Conservation (phyloP, 2,113 vertebrate genomes). For the Marmota monax region DNA sequence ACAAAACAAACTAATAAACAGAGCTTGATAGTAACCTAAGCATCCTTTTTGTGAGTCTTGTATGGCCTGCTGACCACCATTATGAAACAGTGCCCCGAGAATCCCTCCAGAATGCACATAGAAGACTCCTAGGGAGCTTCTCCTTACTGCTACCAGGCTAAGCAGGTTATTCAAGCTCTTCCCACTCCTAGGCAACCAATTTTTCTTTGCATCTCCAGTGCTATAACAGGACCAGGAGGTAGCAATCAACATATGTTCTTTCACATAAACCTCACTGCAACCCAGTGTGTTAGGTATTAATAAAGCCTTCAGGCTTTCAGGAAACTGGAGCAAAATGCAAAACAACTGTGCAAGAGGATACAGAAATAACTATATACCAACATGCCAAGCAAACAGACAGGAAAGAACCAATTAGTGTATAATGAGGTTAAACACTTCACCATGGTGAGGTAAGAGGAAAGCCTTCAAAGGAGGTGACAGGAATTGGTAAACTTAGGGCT, state of each 20-base stretch:
- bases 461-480: neutral
- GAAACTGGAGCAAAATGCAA: slow-evolving; percentile 56
- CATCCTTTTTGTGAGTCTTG: neutral
- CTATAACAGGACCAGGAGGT: neutral
- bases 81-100: neutral
- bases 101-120: neutral
- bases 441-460: neutral
- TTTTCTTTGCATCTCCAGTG: slow-evolving; percentile 37
- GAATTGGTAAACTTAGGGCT: neutral
- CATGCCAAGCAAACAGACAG: neutral
- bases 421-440: slow-evolving; percentile 24
- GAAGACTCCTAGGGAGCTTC: fast-evolving
- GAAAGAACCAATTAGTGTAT: neutral
- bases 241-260: slow-evolving; percentile 59
- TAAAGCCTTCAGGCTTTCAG: slow-evolving; percentile 57
- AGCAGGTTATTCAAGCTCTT: neutral
- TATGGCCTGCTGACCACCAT: neutral
- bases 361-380: neutral
- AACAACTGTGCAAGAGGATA: slow-evolving; percentile 20
- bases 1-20: neutral
- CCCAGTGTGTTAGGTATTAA: slow-evolving; percentile 14
- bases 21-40: neutral
- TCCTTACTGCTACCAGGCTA: neutral
- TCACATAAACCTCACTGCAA: slow-evolving; percentile 60
- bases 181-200: neutral